Base-by-base conservation (phyloP, 1,140 invertebrate species). In the Samia ricini region DNA sequence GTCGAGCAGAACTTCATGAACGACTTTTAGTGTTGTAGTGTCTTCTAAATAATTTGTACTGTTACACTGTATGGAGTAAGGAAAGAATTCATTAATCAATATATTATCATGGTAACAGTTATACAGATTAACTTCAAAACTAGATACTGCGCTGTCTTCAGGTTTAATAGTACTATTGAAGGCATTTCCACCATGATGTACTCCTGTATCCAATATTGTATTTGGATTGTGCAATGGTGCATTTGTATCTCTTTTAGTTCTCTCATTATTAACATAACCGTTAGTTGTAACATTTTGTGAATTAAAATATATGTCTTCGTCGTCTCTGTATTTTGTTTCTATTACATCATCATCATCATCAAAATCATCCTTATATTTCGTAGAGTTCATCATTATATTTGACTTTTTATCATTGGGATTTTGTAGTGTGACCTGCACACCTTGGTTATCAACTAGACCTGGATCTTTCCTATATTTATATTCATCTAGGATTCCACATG, bases 121-220 rank as follows among this genome's bases (percentile, higher is more conserved):
- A 18, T 95, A 82, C n/a, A 96, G 85, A 60, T 92, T 93, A 61
- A 91, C 94, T 91, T 96, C 95, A 84, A 96, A 96, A 83, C 95
- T 96, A 0, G 95, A 96, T 42, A 94, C 90, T 8, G 94, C 94
- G 22, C 92, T 93, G 60, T 93, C 93, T 57, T 93, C 91, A 36
- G 91, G 83, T 54, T 81, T 88, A 63, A 90, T 70, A 0, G 92
- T 92, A 50, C 85, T 89, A 73, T 95, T 95, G 61, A 92, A 85
- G 1, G 93, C 93, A 85, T 94, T 95, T 7, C 95, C 95, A 10
- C 95, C 95, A 76, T 96, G 95, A 69, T 92, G 92, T 22, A 95
- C 93, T n/a, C 94, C 94, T 55, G 93, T 91, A 86, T 95, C 95
- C 29, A 95, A 88, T 56, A 95, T 84, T 64, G 93, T 92, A 55